phyloP scores from a whole-genome alignment of 2,113 vertebrate species.

The Pristiophorus japonicus region DNA sequence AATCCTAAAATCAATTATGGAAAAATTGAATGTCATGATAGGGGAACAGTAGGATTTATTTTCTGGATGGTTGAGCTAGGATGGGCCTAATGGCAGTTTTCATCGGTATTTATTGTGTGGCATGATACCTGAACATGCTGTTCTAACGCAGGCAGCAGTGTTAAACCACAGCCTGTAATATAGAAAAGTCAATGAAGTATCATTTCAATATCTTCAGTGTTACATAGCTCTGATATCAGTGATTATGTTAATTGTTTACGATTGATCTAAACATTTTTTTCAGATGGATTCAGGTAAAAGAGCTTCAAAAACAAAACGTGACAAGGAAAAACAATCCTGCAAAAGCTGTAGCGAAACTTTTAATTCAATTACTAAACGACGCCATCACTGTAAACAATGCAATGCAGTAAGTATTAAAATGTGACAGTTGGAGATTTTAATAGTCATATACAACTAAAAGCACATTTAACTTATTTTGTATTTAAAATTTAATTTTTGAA shows the following conservation, averaged over 20 bases:
- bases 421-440: background rate
- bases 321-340: slow-evolving; percentile 87
- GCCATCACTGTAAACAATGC: slow-evolving; percentile 88
- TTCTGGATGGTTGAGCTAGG: background rate
- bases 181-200: background rate
- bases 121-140: background rate
- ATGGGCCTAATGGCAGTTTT: background rate
- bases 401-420: slow-evolving; percentile 67
- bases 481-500: background rate
- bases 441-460: background rate
- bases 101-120: background rate
- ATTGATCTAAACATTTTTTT: background rate
- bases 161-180: background rate
- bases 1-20: background rate
- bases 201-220: background rate
- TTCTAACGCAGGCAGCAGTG: background rate
- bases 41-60: background rate
- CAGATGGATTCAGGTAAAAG: slow-evolving; percentile 65
- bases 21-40: background rate
- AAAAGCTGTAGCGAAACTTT: slow-evolving; percentile 85
- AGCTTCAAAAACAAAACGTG: slow-evolving; percentile 74
- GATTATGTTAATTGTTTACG: background rate
- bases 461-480: background rate
- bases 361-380: slow-evolving; percentile 86
- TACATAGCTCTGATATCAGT: background rate